Base-by-base conservation (phyloP, 2,797 vertebrate genomes). In the Emys orbicularis region DNA sequence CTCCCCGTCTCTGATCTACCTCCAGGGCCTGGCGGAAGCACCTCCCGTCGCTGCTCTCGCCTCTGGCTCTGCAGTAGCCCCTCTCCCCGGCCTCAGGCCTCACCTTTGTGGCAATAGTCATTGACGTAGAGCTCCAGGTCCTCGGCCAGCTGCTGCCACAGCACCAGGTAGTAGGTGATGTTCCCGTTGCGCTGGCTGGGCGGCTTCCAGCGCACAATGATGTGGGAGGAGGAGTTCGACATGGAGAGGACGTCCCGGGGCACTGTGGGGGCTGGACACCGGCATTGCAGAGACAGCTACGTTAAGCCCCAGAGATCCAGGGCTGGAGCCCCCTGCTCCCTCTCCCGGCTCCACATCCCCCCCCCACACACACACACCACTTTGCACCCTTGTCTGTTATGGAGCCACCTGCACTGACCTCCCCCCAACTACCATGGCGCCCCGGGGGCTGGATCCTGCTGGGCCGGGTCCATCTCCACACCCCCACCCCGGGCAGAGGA, bases 91-190 rank as follows among this genome's bases (percentile, higher is more conserved):
- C 57, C 57, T 31, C 57, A 15, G 29, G 6, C 61, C 87, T 21
- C 83, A 98, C 98, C 98, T 86, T 98, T 98, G 95, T 98, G 98
- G 95, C 98, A 98, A 90, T 98, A 98, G 84, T 99, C 98, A 0
- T 98, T 98, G 95, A 97, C 86, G 52, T 98, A 98, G 59, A 98
- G 98, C 80, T 98, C 98, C 5, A 97, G 83, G 79, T 98, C 98
- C 90, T 99, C 98, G 0, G 98, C 98, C 95, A 98, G 93, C 74
- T 98, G 98, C 96, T 98, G 98, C 98, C 98, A 99, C 82, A 98
- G 95, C 81, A 99, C 98, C 93, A 98, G 93, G 94, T 99, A 99
- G 96, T 99, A 99, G 89, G 97, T 96, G 95, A 98, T 92, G 96
- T 99, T 99, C 34, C 98, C 98, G 0, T 99, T 99, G 93, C 97